Percentiles rank a stretch among this genome's conserved stretches.
Evolutionary conservation across 2,888 invertebrate genomes (phyloP).

Genomic region (Thalpophila matura): DNA sequence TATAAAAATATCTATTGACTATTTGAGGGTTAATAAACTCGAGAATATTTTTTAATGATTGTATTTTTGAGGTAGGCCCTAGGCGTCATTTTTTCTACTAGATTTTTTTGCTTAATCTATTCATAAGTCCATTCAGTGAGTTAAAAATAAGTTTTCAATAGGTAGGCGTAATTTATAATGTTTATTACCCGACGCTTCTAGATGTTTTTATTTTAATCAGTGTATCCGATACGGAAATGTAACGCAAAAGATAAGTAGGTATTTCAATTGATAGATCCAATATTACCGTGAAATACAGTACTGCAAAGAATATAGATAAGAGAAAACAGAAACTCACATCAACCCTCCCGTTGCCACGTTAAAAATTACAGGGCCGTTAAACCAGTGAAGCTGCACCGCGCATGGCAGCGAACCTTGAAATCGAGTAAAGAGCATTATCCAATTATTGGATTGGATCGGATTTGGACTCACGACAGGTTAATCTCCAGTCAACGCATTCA

Average conservation of each 20-base stretch:
- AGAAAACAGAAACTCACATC: no score
- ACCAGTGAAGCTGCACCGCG: conserved; percentile 12
- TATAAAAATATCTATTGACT: conserved; percentile 52
- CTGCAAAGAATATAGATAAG: no score
- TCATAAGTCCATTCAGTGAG: not conserved
- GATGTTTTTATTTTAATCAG: no score
- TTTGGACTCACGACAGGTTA: conserved; percentile 33
- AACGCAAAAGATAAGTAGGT: no score
- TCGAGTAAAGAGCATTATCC: conserved; percentile 45
- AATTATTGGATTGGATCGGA: conserved; percentile 40
- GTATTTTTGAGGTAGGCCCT: conserved; percentile 13
- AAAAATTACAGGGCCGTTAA: not conserved
- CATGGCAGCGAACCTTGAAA: conserved; percentile 48
- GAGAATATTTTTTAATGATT: not conserved
- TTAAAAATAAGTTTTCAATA: not conserved
- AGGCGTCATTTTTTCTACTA: conserved; percentile 11
- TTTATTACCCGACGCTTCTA: no score
- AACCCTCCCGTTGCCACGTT: not conserved
- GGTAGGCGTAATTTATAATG: not conserved
- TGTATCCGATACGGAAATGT: no score
- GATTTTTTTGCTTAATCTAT: not conserved
- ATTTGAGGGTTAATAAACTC: conserved; percentile 56
- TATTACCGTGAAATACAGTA: no score
- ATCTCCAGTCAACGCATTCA: conserved; percentile 32
- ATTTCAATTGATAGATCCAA: no score